Percentiles rank a stretch among this genome's conserved stretches.
phyloP scores from a whole-genome alignment of 2,797 vertebrate species.

The Trachurus trachurus region DNA sequence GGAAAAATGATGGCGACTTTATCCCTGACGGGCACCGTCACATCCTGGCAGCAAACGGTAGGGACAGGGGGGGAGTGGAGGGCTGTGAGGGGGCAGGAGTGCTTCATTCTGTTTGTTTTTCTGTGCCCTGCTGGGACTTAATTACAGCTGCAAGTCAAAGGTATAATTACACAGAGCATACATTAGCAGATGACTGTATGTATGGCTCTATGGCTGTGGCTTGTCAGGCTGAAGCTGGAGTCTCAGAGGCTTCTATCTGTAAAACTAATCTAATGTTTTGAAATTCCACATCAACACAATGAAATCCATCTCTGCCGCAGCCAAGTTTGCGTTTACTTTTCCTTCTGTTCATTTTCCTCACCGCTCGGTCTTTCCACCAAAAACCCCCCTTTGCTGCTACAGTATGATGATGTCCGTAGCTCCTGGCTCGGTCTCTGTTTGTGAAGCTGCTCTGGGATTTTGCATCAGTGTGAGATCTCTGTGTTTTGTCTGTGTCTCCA shows the following conservation, averaged over 20 bases:
- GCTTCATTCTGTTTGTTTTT: not conserved
- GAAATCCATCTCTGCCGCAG: not conserved
- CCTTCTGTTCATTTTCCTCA: not conserved
- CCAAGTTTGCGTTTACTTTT: too few species aligned
- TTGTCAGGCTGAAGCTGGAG: not conserved
- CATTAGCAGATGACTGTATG: not conserved
- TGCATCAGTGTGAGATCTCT: conserved; percentile 28
- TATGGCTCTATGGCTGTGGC: not conserved
- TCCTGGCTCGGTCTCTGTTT: conserved; percentile 10
- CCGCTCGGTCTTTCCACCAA: not conserved
- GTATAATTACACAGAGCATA: not conserved
- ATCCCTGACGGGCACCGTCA: conserved; percentile 74
- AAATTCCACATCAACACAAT: not conserved
- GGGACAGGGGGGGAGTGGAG: conserved; percentile 36
- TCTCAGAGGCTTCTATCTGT: conserved; percentile 3
- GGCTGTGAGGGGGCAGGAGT: not conserved
- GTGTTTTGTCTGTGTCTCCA: conserved; percentile 48
- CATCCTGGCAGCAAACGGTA: conserved; percentile 83
- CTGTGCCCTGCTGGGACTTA: not conserved
- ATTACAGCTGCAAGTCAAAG: not conserved
- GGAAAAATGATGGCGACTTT: conserved; percentile 82
- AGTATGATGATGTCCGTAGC: not conserved
- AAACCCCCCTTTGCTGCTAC: not conserved
- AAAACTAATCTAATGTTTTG: not conserved
- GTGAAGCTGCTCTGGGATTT: not conserved